These are phyloP conservation scores for Conopomorpha cramerella DNA, from an alignment of 1,140 invertebrate genomes.

Conservation along the genomic window DNA sequence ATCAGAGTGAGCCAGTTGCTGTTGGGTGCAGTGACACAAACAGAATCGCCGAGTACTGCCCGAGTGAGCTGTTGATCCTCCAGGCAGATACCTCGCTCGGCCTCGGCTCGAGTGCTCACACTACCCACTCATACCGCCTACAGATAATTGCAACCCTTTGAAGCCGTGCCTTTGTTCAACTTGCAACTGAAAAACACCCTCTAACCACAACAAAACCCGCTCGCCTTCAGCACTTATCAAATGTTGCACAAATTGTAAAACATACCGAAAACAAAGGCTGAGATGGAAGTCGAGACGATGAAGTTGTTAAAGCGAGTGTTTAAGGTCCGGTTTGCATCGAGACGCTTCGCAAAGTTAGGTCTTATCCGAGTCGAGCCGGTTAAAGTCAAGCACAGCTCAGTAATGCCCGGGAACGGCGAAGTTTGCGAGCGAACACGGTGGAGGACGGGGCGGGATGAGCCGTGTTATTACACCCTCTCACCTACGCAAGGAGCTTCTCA, in stretches of 20 bases:
- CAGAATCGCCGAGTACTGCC: conserved; percentile 52
- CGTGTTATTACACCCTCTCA: conserved; percentile 56
- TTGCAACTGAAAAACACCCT: too few species aligned
- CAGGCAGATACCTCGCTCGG: conserved; percentile 50
- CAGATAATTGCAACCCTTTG: conserved; percentile 51
- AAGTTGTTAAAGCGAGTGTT: conserved; percentile 9
- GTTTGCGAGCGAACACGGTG: conserved; percentile 39
- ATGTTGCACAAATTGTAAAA: too few species aligned
- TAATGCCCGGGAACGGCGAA: conserved; percentile 42
- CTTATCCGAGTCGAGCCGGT: conserved; percentile 30
- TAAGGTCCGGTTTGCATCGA: conserved; percentile 18
- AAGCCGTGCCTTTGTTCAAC: conserved; percentile 33
- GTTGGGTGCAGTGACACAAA: conserved; percentile 47
- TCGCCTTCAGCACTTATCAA: too few species aligned
- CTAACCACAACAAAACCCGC: too few species aligned
- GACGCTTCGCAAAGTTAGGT: conserved; percentile 10
- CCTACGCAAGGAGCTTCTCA: conserved; percentile 43
- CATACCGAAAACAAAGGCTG: conserved; percentile 10
- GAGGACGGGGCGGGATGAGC: conserved; percentile 20
- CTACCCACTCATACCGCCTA: conserved; percentile 34
- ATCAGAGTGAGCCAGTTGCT: conserved; percentile 47
- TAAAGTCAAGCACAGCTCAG: conserved; percentile 24
- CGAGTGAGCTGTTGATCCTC: conserved; percentile 51
- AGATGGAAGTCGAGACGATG: conserved; percentile 3
- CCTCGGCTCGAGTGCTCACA: conserved; percentile 33